phyloP scores from a whole-genome alignment of 92 coral and sea anemone genomes.

The Hydrozoanthus gracilis region DNA sequence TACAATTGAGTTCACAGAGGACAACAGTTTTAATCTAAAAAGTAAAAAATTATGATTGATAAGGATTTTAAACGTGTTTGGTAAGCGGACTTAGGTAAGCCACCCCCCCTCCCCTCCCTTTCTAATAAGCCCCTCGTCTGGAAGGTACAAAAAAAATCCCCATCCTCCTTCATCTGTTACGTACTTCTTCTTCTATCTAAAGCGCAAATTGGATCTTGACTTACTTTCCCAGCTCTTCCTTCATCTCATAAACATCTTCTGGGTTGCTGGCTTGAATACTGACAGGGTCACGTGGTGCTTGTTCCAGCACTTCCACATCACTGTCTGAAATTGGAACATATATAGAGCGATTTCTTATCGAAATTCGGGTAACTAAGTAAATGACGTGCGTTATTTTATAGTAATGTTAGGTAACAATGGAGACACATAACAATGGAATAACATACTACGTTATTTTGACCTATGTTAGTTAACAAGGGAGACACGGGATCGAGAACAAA shows the following conservation, averaged over 20 bases:
- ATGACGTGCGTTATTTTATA: not conserved
- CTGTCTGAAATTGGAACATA: not conserved
- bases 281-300: slow-evolving; percentile 80
- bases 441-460: not conserved
- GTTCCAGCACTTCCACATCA: slow-evolving; percentile 54
- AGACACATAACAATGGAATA: too few species aligned
- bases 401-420: not conserved
- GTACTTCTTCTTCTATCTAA: too few species aligned
- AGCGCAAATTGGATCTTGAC: not conserved
- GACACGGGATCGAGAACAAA: too few species aligned
- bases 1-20: too few species aligned
- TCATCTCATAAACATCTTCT: slow-evolving; percentile 76
- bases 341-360: not conserved
- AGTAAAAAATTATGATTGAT: too few species aligned
- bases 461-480: not conserved
- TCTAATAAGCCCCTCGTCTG: too few species aligned
- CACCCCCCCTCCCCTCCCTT: too few species aligned
- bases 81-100: too few species aligned
- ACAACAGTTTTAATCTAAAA: too few species aligned
- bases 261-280: slow-evolving; percentile 61
- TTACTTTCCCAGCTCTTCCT: slow-evolving; percentile 94
- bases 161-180: too few species aligned
- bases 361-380: not conserved
- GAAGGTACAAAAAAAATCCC: too few species aligned
- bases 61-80: too few species aligned